phyloP scores from a whole-genome alignment of 2,888 invertebrate genomes.

The Meiosimyza platycephala region DNA sequence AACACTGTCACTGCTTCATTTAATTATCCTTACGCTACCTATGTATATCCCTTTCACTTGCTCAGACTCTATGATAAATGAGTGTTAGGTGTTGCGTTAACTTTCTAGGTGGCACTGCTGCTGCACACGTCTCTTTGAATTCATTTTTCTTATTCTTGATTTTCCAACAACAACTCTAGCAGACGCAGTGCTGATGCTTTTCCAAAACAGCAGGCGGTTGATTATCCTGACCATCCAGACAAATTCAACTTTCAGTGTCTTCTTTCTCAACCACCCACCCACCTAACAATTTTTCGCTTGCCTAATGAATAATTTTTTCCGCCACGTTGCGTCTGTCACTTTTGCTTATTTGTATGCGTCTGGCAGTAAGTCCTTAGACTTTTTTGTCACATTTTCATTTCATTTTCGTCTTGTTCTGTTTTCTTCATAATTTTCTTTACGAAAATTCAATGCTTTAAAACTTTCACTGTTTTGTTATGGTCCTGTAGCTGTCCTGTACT shows the following conservation, averaged over 20 bases:
- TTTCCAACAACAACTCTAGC: no score
- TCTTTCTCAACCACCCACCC: no score
- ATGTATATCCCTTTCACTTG: no score
- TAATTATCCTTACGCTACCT: no score
- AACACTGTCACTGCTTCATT: no score
- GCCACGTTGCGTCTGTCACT: conserved; percentile 17
- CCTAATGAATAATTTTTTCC: conserved; percentile 21
- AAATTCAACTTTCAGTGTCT: no score
- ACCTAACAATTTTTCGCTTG: no score
- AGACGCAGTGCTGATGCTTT: no score
- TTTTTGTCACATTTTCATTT: conserved; percentile 1
- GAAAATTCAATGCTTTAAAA: conserved; percentile 9
- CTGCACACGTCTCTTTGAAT: background rate
- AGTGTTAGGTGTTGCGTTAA: no score
- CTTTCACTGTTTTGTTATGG: background rate
- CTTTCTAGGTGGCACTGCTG: background rate
- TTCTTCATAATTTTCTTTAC: background rate
- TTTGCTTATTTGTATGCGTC: background rate
- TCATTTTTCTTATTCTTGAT: background rate
- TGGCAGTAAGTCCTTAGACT: background rate
- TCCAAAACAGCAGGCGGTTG: background rate
- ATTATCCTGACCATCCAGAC: conserved; percentile 6
- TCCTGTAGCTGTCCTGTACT: background rate
- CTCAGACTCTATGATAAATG: no score
- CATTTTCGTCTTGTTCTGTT: background rate